phyloP scores from a whole-genome alignment of 2,888 invertebrate species.

The Biston betularia region DNA sequence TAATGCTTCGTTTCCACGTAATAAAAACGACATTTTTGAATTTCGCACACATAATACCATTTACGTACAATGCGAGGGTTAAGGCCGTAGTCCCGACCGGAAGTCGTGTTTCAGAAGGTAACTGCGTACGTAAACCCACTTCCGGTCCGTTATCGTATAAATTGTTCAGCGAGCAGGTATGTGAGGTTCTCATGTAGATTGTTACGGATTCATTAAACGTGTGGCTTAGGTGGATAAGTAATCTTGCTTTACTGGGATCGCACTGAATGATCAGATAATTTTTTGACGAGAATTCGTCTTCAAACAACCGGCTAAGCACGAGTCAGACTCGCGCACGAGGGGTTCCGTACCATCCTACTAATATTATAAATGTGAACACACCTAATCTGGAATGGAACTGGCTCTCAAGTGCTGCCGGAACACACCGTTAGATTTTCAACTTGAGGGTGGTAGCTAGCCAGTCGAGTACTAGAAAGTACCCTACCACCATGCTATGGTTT shows the following conservation, averaged over 20 bases:
- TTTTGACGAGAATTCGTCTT: too few relatives aligned
- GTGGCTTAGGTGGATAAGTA: slow-evolving; percentile 7
- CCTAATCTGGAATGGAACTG: too few relatives aligned
- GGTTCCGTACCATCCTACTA: too few relatives aligned
- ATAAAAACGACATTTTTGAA: slow-evolving; percentile 58
- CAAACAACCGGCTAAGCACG: too few relatives aligned
- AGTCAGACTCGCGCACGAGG: too few relatives aligned
- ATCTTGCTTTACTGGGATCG: neutral
- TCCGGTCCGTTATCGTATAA: slow-evolving; percentile 69
- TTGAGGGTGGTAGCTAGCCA: too few relatives aligned
- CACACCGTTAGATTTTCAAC: too few relatives aligned
- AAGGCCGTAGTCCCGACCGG: slow-evolving; percentile 74
- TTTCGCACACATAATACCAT: slow-evolving; percentile 61
- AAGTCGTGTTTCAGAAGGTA: slow-evolving; percentile 73
- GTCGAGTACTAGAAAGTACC: too few relatives aligned
- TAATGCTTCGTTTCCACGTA: slow-evolving; percentile 25
- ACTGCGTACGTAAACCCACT: slow-evolving; percentile 73
- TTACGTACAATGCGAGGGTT: slow-evolving; percentile 54
- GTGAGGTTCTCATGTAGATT: slow-evolving; percentile 24
- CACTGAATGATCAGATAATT: neutral
- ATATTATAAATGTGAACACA: too few relatives aligned
- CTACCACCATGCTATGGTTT: too few relatives aligned
- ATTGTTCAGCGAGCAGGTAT: slow-evolving; percentile 49
- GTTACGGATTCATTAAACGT: slow-evolving; percentile 27
- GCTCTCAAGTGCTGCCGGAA: too few relatives aligned